Evolutionary conservation across 2,888 invertebrate species (phyloP).

Genomic region (Celastrina argiolus): DNA sequence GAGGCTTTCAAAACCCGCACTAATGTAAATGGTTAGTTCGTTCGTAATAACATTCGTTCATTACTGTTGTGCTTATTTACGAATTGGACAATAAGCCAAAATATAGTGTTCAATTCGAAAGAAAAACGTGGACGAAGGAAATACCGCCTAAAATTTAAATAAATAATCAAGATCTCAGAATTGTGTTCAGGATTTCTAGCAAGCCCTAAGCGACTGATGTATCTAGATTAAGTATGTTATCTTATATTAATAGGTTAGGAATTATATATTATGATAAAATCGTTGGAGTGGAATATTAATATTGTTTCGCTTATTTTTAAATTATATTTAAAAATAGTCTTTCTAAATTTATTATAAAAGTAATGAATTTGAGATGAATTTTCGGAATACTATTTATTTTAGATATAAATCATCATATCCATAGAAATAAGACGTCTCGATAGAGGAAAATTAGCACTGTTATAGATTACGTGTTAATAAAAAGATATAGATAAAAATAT

Average conservation of each 20-base stretch:
- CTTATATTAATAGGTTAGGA: slow-evolving; percentile 47
- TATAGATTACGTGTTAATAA: background rate
- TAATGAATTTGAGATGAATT: background rate
- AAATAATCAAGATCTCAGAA: slow-evolving; percentile 28
- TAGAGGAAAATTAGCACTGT: background rate
- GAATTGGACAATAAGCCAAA: background rate
- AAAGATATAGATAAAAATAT: background rate
- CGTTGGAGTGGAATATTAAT: slow-evolving; percentile 36
- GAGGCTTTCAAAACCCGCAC: background rate
- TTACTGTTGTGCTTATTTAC: background rate
- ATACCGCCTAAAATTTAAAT: slow-evolving; percentile 5
- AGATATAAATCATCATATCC: slow-evolving; percentile 6
- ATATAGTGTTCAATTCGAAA: background rate
- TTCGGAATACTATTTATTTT: slow-evolving; percentile 4
- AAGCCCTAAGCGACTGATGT: slow-evolving; percentile 60
- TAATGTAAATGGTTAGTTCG: background rate
- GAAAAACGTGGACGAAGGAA: background rate
- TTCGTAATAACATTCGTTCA: background rate
- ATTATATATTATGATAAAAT: slow-evolving; percentile 40
- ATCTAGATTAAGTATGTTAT: slow-evolving; percentile 50
- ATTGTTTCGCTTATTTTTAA: slow-evolving; percentile 36
- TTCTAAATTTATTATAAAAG: background rate
- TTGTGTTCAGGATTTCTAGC: slow-evolving; percentile 40
- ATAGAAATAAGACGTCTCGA: slow-evolving; percentile 1
- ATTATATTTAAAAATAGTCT: background rate